Conservation (phyloP, 2,888 invertebrate species). For the Zygaena filipendulae region DNA sequence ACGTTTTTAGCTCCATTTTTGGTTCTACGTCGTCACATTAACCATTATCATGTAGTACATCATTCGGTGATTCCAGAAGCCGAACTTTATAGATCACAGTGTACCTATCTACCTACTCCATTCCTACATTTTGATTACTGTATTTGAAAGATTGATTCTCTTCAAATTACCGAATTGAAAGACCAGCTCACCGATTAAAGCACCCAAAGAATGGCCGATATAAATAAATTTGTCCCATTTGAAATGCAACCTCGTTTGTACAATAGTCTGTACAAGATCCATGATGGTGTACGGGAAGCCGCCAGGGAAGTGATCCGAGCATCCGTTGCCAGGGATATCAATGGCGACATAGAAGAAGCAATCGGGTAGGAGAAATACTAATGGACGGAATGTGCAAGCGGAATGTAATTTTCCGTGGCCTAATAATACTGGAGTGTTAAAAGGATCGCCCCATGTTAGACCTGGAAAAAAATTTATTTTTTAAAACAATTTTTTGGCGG, state of each 20-base stretch:
- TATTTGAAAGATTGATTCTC: no score
- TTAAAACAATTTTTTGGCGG: no score
- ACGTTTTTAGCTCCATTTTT: no score
- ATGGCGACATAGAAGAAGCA: constrained; percentile 38
- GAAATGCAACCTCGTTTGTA: constrained; percentile 30
- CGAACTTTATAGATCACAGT: no score
- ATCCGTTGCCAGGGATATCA: constrained; percentile 71
- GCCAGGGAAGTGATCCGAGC: constrained; percentile 58
- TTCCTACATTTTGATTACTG: no score
- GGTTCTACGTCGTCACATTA: no score
- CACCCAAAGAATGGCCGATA: constrained; percentile 45
- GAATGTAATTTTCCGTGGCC: constrained; percentile 72
- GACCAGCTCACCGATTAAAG: constrained; percentile 37
- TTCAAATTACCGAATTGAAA: no score
- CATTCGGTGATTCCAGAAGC: no score
- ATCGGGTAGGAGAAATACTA: constrained; percentile 60
- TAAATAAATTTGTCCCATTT: constrained; percentile 38
- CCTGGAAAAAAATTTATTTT: constrained; percentile 34
- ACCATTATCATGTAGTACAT: no score
- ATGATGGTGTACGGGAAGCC: constrained; percentile 28
- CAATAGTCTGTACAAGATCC: constrained; percentile 32
- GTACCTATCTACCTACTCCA: no score
- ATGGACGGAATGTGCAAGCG: constrained; percentile 65
- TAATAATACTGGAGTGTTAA: constrained; percentile 58
- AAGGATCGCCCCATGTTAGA: constrained; percentile 66